phyloP scores from a whole-genome alignment of 2,797 vertebrate genomes.

The Steatocranus sp. region DNA sequence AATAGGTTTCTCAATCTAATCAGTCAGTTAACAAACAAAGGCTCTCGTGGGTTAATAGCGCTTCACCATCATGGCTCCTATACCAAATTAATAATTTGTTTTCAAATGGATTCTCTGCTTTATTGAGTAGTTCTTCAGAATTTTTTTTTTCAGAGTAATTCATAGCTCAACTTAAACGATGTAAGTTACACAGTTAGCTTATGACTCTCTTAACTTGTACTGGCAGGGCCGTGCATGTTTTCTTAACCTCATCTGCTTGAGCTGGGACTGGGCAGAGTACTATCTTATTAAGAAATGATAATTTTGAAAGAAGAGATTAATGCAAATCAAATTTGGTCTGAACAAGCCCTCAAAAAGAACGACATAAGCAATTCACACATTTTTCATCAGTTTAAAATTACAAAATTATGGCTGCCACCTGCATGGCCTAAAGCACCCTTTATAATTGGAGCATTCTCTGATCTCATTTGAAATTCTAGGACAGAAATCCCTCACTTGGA shows the following conservation, averaged over 20 bases:
- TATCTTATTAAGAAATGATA: constrained; percentile 1
- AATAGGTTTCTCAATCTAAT: constrained; percentile 7
- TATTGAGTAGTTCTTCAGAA: background rate
- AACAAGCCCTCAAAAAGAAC: background rate
- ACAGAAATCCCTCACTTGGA: constrained; percentile 5
- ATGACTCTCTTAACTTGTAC: background rate
- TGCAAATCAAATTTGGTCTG: background rate
- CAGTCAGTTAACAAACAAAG: background rate
- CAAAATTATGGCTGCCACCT: background rate
- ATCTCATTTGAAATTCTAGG: constrained; percentile 35
- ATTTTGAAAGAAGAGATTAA: background rate
- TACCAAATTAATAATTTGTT: constrained; percentile 14
- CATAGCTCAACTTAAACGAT: background rate
- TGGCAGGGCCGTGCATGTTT: background rate
- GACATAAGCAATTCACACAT: background rate
- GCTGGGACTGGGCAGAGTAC: background rate
- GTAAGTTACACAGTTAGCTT: background rate
- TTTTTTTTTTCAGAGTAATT: background rate
- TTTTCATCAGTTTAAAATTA: constrained; percentile 2
- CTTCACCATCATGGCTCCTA: background rate
- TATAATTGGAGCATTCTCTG: constrained; percentile 27
- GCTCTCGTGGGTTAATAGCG: background rate
- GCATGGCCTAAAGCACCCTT: constrained; percentile 9
- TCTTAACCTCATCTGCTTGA: background rate
- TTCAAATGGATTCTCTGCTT: constrained; percentile 19